Evolutionary conservation across 1,140 invertebrate species (phyloP).

Genomic region (Platyscapa corneri): DNA sequence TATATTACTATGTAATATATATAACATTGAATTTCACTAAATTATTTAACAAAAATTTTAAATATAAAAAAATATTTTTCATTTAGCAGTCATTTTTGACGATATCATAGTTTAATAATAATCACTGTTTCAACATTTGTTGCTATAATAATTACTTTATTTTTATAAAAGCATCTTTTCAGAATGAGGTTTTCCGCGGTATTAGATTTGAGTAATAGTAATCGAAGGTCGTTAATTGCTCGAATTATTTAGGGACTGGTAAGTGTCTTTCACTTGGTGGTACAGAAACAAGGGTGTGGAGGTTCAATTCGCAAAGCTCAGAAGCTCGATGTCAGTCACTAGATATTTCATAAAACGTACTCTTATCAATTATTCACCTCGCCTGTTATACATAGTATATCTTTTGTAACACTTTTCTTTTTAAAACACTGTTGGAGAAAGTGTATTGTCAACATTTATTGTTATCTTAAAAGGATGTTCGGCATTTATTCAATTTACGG

Average conservation of each 20-base stretch:
- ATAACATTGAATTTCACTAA: too few relatives aligned
- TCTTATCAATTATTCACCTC: conserved; percentile 60
- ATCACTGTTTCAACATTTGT: too few relatives aligned
- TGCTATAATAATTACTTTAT: too few relatives aligned
- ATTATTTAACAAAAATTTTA: too few relatives aligned
- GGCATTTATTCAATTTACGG: neutral
- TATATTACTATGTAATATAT: too few relatives aligned
- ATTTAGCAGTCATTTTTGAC: too few relatives aligned
- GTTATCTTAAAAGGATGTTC: neutral
- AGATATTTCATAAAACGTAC: conserved; percentile 48
- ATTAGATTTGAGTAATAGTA: too few relatives aligned
- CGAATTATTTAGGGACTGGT: conserved; percentile 60
- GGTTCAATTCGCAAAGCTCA: conserved; percentile 51
- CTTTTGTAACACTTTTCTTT: neutral
- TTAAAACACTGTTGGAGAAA: neutral
- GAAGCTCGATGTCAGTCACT: conserved; percentile 58
- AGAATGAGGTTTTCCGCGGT: neutral
- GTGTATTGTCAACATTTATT: neutral
- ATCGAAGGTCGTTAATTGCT: neutral
- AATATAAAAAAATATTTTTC: too few relatives aligned
- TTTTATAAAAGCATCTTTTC: neutral
- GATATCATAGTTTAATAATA: too few relatives aligned
- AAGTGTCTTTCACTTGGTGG: conserved; percentile 57
- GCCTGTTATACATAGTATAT: too few relatives aligned
- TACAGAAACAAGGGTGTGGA: conserved; percentile 30